Percentiles rank a stretch among this genome's conserved stretches.
phyloP scores from a whole-genome alignment of 2,888 invertebrate species.

The Melangyna quadrimaculata region DNA sequence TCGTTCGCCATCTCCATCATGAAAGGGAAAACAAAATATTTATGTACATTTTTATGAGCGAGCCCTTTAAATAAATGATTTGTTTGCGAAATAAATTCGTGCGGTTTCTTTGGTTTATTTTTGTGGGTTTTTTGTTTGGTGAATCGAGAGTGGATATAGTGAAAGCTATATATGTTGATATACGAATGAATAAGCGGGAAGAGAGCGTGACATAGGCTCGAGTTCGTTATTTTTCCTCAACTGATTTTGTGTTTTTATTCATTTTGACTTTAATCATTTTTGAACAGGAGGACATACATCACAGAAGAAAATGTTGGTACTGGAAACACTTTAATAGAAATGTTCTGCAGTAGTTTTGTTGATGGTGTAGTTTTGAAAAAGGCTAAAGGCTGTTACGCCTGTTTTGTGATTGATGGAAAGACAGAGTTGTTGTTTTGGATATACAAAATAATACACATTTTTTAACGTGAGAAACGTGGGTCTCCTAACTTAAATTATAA shows the following conservation, averaged over 20 bases:
- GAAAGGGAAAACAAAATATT: conserved; percentile 72
- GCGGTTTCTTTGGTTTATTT: conserved; percentile 70
- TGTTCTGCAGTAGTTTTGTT: conserved; percentile 64
- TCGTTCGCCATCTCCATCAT: conserved; percentile 28
- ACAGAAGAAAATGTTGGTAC: background rate
- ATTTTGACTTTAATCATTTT: conserved; percentile 54
- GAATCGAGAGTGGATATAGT: conserved; percentile 13
- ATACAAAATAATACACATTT: background rate
- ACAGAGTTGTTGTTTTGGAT: background rate
- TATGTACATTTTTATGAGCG: conserved; percentile 72
- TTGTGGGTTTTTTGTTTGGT: conserved; percentile 3
- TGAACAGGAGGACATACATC: conserved; percentile 4
- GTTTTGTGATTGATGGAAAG: conserved; percentile 33
- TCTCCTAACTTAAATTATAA: conserved; percentile 8
- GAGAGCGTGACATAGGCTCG: conserved; percentile 39
- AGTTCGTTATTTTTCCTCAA: conserved; percentile 24
- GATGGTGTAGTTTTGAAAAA: conserved; percentile 20
- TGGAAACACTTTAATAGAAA: conserved; percentile 68
- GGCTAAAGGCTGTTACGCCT: conserved; percentile 3
- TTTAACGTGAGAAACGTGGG: conserved; percentile 7
- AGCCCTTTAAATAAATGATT: conserved; percentile 71
- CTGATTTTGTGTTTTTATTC: conserved; percentile 30
- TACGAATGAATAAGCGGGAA: background rate
- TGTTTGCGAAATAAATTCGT: conserved; percentile 72
- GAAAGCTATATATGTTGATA: background rate